These are phyloP conservation scores for Gymnocephalus cernua DNA, from an alignment of 2,113 vertebrate species.

Conservation along the genomic window DNA sequence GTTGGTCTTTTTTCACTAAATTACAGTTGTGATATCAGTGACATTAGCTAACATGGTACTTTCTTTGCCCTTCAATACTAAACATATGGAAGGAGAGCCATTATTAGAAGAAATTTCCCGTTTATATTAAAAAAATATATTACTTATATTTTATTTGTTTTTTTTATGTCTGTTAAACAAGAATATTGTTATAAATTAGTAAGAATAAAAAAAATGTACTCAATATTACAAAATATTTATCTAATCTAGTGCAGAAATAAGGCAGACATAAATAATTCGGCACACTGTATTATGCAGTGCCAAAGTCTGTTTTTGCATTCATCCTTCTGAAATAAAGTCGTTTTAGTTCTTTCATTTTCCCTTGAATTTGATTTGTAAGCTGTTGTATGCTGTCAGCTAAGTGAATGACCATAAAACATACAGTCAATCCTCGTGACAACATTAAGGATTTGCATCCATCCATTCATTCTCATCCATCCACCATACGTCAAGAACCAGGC, in stretches of 20 bases:
- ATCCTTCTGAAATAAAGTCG: constrained; percentile 68
- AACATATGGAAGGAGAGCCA: neutral
- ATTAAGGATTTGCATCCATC: constrained; percentile 67
- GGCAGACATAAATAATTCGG: constrained; percentile 47
- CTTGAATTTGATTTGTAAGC: constrained; percentile 77
- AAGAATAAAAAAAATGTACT: constrained; percentile 3
- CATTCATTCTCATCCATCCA: constrained; percentile 51
- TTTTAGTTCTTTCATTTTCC: constrained; percentile 62
- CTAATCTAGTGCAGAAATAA: constrained; percentile 8
- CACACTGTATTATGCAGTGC: constrained; percentile 44
- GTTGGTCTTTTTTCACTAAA: neutral
- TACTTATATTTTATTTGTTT: neutral
- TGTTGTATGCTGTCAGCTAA: constrained; percentile 71
- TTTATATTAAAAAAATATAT: neutral
- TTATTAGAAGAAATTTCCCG: neutral
- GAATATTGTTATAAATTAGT: neutral
- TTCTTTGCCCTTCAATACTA: neutral
- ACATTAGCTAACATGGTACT: neutral
- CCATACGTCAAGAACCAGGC: constrained; percentile 40
- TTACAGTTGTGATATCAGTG: neutral
- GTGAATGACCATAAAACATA: constrained; percentile 78
- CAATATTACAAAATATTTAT: constrained; percentile 26
- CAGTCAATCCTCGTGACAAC: constrained; percentile 64
- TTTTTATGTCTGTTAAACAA: neutral
- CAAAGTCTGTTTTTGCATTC: constrained; percentile 45